A percentile compares a stretch with the other conserved stretches of the same genome.
Conservation (phyloP, 1,140 invertebrate species). For the Drosophila ironensis region DNA sequence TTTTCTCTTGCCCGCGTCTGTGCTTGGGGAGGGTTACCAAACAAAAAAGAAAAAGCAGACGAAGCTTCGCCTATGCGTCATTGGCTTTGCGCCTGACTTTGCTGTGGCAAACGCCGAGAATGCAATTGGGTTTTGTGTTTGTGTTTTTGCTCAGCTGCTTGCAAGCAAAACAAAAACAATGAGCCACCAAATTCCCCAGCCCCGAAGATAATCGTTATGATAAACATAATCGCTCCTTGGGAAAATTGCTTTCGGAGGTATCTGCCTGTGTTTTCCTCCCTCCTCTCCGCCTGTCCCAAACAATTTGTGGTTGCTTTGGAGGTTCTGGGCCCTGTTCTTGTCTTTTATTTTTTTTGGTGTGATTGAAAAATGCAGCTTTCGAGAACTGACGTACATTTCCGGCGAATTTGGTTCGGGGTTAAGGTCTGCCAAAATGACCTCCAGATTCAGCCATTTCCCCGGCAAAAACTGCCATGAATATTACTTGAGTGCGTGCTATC, state of each 20-base stretch:
- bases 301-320: constrained; percentile 27
- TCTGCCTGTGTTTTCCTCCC: constrained; percentile 18
- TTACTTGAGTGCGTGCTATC: constrained; percentile 20
- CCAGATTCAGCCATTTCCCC: not conserved
- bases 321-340: not conserved
- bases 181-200: constrained; percentile 6
- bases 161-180: constrained; percentile 52
- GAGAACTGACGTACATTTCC: constrained; percentile 41
- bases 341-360: not conserved
- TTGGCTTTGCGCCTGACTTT: constrained; percentile 26
- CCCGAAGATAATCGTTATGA: constrained; percentile 64
- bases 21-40: not conserved
- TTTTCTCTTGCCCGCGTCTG: not conserved
- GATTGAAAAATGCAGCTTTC: constrained; percentile 34
- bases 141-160: constrained; percentile 34
- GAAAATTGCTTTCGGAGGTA: constrained; percentile 27
- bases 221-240: constrained; percentile 63
- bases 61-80: constrained; percentile 49
- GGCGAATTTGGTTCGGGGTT: constrained; percentile 29
- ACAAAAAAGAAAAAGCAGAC: constrained; percentile 3
- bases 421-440: constrained; percentile 15
- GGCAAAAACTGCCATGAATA: constrained; percentile 3
- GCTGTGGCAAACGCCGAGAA: constrained; percentile 19
- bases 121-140: constrained; percentile 22
- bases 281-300: not conserved